Base-by-base conservation (phyloP, 1,140 invertebrate species). In the Euwallacea fornicatus region DNA sequence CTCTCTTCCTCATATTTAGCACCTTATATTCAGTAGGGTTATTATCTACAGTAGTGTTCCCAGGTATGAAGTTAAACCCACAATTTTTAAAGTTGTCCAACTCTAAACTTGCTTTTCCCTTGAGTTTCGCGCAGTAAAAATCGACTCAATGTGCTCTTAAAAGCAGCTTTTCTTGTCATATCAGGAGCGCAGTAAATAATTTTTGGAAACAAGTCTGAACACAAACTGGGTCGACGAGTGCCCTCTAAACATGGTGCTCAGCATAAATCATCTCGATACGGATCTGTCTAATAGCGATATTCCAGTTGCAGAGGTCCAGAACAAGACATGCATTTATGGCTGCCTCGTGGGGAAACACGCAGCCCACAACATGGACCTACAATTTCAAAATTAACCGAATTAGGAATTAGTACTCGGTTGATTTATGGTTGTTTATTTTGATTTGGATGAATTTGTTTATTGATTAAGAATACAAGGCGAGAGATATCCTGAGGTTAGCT, bases 251-350 rank as follows among this genome's bases (percentile, higher is more conserved):
- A 10, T 8, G 11, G 56, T 11, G 56, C 8, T 13, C 56, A 13
- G 56, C 11, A 62, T 62, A 62, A 62, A 62, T 62, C 60, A 44
- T 62, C 42, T n/a, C 60, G 60, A 62, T 62, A 62, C 60, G 43
- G 60, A 62, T 62, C 60, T 62, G 60, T 62, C 60, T 62, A 59
- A 41, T 0, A 41, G 16, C 56, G 33, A 59, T 56, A 56, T 50
- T 50, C 9, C 46, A 50, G 46, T 13, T 11, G 54, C 54, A 15
- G 8, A 8, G 54, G 54, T 21, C 16, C 16, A n/a, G 16, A 56
- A 56, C 54, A 56, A 56, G 54, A 56, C 54, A 56, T 16, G 54
- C 54, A 56, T 56, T 56, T 56, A 56, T 15, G 54, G 54, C 15
- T 56, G 54, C 16, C 54, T 56, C 54, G 54, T 16, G 54, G 54